A percentile compares a stretch with the other conserved stretches of the same genome.
Conservation (phyloP, 2,113 vertebrate species). For the Perca fluviatilis region DNA sequence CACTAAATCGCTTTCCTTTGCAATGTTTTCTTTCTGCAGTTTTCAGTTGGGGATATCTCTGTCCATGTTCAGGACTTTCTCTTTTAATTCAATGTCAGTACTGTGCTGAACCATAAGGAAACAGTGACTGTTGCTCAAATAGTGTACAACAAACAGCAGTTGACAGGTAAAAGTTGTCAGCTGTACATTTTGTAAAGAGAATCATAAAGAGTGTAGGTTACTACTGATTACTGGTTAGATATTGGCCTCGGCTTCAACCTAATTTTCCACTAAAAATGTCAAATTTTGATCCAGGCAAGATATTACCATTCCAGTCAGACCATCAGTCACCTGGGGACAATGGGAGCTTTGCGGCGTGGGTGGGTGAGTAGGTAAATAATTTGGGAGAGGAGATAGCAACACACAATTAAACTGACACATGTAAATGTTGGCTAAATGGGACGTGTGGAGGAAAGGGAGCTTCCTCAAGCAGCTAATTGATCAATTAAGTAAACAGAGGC, state of each 20-base stretch:
- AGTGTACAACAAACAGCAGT: slow-evolving; percentile 5
- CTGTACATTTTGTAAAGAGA: slow-evolving; percentile 1
- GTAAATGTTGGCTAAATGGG: slow-evolving; percentile 78
- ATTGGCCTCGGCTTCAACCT: slow-evolving; percentile 3
- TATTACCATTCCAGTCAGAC: slow-evolving; percentile 67
- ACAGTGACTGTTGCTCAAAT: slow-evolving; percentile 12
- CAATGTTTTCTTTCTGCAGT: slow-evolving; percentile 51
- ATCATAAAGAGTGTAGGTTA: not conserved
- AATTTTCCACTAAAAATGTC: slow-evolving; percentile 1
- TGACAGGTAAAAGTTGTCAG: slow-evolving; percentile 13
- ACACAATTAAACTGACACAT: slow-evolving; percentile 78
- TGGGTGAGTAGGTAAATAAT: slow-evolving; percentile 77
- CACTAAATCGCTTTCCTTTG: slow-evolving; percentile 54
- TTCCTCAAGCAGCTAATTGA: slow-evolving; percentile 80
- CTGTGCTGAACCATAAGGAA: slow-evolving; percentile 11
- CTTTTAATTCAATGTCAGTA: slow-evolving; percentile 20
- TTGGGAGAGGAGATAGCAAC: slow-evolving; percentile 72
- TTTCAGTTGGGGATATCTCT: slow-evolving; percentile 33
- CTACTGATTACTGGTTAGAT: slow-evolving; percentile 8
- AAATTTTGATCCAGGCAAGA: slow-evolving; percentile 40
- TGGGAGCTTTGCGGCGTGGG: slow-evolving; percentile 61
- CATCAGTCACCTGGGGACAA: slow-evolving; percentile 62
- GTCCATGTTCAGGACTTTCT: slow-evolving; percentile 6
- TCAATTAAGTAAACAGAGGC: slow-evolving; percentile 81
- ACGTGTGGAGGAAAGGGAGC: slow-evolving; percentile 56